These are phyloP conservation scores for Synanthedon myopaeformis DNA, from an alignment of 2,888 invertebrate genomes.

Conservation along the genomic window DNA sequence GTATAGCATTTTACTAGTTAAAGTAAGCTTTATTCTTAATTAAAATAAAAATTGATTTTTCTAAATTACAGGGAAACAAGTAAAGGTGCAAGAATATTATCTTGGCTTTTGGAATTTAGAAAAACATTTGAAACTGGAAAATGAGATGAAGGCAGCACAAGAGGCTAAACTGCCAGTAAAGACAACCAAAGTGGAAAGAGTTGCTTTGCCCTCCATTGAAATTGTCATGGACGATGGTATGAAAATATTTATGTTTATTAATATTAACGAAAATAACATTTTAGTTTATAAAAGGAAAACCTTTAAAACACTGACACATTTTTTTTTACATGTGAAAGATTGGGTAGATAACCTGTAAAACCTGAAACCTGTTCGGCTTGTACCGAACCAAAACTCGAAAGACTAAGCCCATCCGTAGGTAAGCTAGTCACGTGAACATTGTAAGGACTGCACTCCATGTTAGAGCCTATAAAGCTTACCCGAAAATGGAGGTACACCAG, in stretches of 20 bases:
- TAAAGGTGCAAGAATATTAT: constrained; percentile 86
- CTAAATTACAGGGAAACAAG: constrained; percentile 72
- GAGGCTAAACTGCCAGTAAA: constrained; percentile 69
- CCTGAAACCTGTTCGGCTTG: too few species aligned
- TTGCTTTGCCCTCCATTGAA: constrained; percentile 88
- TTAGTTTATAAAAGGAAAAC: too few species aligned
- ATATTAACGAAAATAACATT: too few species aligned
- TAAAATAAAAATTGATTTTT: not conserved
- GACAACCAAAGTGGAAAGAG: constrained; percentile 87
- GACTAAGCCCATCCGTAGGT: too few species aligned
- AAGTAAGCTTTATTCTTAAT: not conserved
- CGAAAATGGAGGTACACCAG: too few species aligned
- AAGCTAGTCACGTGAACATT: too few species aligned
- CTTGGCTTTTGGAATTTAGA: constrained; percentile 82
- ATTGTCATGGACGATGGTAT: constrained; percentile 86
- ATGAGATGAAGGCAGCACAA: constrained; percentile 53
- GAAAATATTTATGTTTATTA: not conserved
- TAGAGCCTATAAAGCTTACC: too few species aligned
- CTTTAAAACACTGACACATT: too few species aligned
- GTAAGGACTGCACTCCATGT: too few species aligned
- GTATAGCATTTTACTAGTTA: not conserved
- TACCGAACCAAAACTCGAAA: too few species aligned
- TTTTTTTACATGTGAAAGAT: too few species aligned
- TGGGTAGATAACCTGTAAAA: too few species aligned
- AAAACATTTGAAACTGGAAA: constrained; percentile 70